Percentiles rank a stretch among this genome's conserved stretches.
phyloP scores from a whole-genome alignment of 2,797 vertebrate genomes.

The Sylvia borin region DNA sequence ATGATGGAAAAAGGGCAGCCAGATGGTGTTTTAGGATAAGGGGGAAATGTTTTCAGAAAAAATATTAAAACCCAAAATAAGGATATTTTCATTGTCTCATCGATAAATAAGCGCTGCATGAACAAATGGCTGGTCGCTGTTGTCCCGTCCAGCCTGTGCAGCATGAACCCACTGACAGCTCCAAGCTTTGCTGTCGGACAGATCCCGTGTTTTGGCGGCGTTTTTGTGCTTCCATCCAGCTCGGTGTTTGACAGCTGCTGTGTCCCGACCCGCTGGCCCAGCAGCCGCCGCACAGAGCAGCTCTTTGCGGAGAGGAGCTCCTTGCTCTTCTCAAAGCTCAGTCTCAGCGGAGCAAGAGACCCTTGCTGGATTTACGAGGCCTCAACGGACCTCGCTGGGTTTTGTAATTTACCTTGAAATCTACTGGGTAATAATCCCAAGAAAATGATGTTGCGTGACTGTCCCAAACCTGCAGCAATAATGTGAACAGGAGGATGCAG shows the following conservation, averaged over 20 bases:
- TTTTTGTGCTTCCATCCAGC: accelerated
- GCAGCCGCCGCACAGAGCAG: not conserved
- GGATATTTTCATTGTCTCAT: not conserved
- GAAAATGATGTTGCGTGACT: not conserved
- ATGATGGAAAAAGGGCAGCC: slow-evolving; percentile 44
- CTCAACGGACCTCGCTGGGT: accelerated
- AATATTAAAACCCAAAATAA: not conserved
- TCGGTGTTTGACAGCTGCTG: accelerated
- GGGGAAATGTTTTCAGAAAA: slow-evolving; percentile 8
- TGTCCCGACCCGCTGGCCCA: not conserved
- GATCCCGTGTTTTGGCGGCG: accelerated
- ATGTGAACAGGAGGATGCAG: not conserved
- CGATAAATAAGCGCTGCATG: not conserved
- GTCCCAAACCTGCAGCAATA: not conserved
- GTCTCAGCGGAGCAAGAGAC: not conserved
- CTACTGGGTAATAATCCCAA: not conserved
- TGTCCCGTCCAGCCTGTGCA: not conserved
- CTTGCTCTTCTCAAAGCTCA: not conserved
- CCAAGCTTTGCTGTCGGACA: accelerated
- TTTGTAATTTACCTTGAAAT: not conserved
- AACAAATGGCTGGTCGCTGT: accelerated
- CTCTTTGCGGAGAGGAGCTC: not conserved
- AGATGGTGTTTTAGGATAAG: slow-evolving; percentile 39
- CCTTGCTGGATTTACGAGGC: not conserved
- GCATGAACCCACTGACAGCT: accelerated